Evolutionary conservation across 2,113 vertebrate species (phyloP), one percentile per base, ranked within the genome.

Genomic region (Ia io): DNA sequence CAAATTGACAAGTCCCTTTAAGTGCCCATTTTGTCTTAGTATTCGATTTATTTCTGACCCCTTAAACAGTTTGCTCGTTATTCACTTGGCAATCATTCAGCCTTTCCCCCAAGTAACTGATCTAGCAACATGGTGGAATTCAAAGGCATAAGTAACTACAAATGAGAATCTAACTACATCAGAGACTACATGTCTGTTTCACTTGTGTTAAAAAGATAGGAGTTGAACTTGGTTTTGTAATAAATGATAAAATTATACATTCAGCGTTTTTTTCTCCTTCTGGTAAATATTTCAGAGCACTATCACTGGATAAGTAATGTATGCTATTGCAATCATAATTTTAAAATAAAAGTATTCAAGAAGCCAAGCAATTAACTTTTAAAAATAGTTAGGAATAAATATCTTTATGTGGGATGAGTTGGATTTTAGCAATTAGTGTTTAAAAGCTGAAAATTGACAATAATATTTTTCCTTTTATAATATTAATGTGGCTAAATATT

Each of bases 81-180:
- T 93, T 94, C 53, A 83, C 82, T 93, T 94, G 92, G n/a, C 67
- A 90, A 63, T 80, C 88, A 86, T 89, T 94, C 69, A 96, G 63
- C 35, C 61, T 84, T 91, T 94, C 94, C 42, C 84, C 18, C 59
- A 77, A 91, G 61, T 71, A 94, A 92, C 32, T 90, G 86, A 95
- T 91, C 82, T 97, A 83, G 96, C 49, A 77, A 53, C 85, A 74
- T 90, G 44, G 22, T 69, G 42, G 53, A 95, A 87, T 98, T 98
- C 91, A 98, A 97, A 98, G 90, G 32, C 63, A 70, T 95, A 96
- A 93, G 28, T 96, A 97, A 95, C 86, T 88, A 74, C 44, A 95
- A 83, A 97, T 97, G 77, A 94, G 56, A 96, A 32, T 93, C 40
- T 82, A 96, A 95, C 82, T 95, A 79, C 74, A 82, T 28, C 42